Percentiles rank a stretch among this genome's conserved stretches.
Conservation (phyloP, 2,113 vertebrate species). For the Myrmecobius fasciatus region DNA sequence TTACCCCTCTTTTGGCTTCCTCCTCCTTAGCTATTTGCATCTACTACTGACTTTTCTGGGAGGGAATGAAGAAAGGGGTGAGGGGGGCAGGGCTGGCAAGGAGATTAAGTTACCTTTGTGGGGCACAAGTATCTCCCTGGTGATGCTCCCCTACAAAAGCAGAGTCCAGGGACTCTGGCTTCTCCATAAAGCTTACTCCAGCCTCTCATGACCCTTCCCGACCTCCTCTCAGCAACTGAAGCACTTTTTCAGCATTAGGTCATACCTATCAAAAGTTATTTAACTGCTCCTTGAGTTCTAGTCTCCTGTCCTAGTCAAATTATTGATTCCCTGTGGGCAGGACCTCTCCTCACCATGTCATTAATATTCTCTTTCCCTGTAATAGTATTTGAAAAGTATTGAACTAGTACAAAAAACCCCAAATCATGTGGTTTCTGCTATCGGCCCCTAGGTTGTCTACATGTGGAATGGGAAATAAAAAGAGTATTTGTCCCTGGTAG, state of each 20-base stretch:
- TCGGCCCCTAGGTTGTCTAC: background rate
- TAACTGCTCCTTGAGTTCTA: background rate
- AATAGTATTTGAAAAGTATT: background rate
- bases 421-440: background rate
- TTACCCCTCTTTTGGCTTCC: background rate
- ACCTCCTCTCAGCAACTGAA: background rate
- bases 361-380: background rate
- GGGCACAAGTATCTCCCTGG: background rate
- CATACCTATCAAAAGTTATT: background rate
- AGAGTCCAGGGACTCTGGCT: background rate
- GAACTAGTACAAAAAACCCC: background rate
- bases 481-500: background rate
- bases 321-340: background rate
- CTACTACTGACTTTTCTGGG: background rate
- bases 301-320: background rate
- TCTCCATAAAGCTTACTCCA: background rate
- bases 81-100: background rate
- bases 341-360: background rate
- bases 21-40: slow-evolving; percentile 2
- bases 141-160: background rate
- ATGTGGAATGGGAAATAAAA: background rate
- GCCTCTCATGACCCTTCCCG: background rate
- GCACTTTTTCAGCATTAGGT: background rate
- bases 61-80: background rate
- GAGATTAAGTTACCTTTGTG: background rate